Base-by-base conservation (phyloP, 1,140 invertebrate species). In the Coenobita brevimanus region DNA sequence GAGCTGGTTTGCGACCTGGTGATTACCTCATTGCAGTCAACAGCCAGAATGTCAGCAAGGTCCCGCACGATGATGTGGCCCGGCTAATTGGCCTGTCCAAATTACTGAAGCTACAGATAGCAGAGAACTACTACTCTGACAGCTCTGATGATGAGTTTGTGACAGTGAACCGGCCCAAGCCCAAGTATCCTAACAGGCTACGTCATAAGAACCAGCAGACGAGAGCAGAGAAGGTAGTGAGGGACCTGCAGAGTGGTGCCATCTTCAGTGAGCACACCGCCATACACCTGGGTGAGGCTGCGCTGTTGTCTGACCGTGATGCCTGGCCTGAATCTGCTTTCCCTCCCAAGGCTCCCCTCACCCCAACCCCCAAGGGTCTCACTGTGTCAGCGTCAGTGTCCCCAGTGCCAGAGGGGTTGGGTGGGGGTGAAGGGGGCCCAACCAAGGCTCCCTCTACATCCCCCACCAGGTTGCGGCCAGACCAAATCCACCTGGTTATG, bases 1-100 rank as follows among this genome's bases (percentile, higher is more conserved):
- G 94, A 83, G 97, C 97, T 27, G 97, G 97, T 2, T 93, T 99
- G 17, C 94, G 97, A 64, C 96, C 97, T 57, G 98, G 98, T 0
- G 97, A 99, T 92, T 97, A 97, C 91, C 93, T 99, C 13, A 95
- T 99, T 13, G 96, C 97, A 15, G 98, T 99, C 0, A 98, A 98
- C 93, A 96, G 96, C 1, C 94, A 96, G 30, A 97, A 96, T 92
- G 97, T 99, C 1, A 96, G 96, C 15, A 96, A 97, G 93, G 94
- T 96, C 80, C 95, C 96, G 0, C 98, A 99, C 92, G 97, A 98
- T 91, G 97, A 98, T 82, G 97, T 99, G 2, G 98, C 98, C 0
- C 94, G 96, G 88, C 93, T 99, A 50, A 98, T 99, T 85, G 97
- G 97, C 0, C 95, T 95, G 78, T 97, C 96, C 0, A 95, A 95